Percentiles rank a stretch among this genome's conserved stretches.
These are phyloP conservation scores for Vanacampus margaritifer DNA, from an alignment of 2,113 vertebrate genomes.

Conservation along the genomic window DNA sequence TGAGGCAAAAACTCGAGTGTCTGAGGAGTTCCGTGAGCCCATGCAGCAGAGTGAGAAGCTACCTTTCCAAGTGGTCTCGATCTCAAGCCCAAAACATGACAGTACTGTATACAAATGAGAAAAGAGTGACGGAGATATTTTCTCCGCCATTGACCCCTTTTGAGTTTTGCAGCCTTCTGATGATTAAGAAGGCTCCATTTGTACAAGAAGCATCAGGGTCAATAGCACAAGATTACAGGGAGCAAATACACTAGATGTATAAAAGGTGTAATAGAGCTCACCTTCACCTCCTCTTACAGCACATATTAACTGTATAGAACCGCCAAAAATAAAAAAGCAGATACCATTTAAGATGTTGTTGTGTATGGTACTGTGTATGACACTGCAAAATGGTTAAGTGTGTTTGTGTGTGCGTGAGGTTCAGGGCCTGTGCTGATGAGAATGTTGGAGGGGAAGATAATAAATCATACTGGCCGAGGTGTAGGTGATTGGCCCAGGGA, in stretches of 20 bases:
- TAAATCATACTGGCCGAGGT: constrained; percentile 44
- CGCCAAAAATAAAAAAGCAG: constrained; percentile 27
- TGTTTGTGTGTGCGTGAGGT: constrained; percentile 1
- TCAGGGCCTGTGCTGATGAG: constrained; percentile 40
- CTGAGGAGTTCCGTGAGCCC: no score
- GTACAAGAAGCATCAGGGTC: constrained; percentile 49
- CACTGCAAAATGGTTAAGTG: not conserved
- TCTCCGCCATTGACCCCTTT: constrained; percentile 37
- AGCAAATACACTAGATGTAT: constrained; percentile 37
- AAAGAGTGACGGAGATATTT: constrained; percentile 16
- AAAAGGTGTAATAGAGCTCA: constrained; percentile 33
- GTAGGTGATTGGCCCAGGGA: constrained; percentile 35
- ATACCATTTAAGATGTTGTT: constrained; percentile 22
- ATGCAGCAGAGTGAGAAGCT: no score
- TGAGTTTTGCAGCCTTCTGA: constrained; percentile 44
- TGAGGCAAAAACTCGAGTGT: no score
- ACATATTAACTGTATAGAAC: constrained; percentile 27
- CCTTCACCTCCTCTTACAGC: constrained; percentile 28
- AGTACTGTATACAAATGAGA: constrained; percentile 19
- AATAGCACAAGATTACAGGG: constrained; percentile 49
- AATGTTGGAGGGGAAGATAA: constrained; percentile 38
- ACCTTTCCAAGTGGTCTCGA: not conserved
- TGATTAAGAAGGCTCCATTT: constrained; percentile 61
- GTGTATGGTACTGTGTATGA: constrained; percentile 29
- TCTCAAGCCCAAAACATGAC: not conserved